phyloP scores from a whole-genome alignment of 1,140 invertebrate species.

The Papilio machaon region DNA sequence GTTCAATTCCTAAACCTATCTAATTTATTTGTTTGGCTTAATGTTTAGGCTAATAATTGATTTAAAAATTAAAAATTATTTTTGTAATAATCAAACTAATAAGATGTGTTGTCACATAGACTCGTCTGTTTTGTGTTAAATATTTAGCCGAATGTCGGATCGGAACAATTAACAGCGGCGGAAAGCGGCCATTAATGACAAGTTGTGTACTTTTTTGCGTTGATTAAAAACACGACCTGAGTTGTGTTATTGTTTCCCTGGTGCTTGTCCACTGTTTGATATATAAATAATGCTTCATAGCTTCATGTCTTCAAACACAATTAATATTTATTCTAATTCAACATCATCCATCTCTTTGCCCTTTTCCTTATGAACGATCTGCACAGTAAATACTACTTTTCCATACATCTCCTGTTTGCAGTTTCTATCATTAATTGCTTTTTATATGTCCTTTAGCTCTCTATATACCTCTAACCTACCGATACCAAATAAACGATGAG shows the following conservation, averaged over 20 bases:
- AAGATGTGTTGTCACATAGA: background rate
- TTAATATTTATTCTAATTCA: background rate
- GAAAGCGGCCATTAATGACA: constrained; percentile 29
- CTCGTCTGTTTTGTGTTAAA: background rate
- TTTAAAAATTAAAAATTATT: too few relatives aligned
- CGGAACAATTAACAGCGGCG: constrained; percentile 19
- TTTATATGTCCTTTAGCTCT: too few relatives aligned
- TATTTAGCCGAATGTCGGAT: constrained; percentile 17
- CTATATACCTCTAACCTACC: too few relatives aligned
- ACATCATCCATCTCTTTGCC: too few relatives aligned
- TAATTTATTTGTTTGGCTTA: background rate
- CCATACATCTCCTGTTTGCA: too few relatives aligned
- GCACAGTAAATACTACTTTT: too few relatives aligned
- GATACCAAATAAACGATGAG: too few relatives aligned
- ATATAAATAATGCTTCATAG: constrained; percentile 11
- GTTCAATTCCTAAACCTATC: too few relatives aligned
- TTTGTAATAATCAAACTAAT: background rate
- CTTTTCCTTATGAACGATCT: too few relatives aligned
- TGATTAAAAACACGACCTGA: constrained; percentile 18
- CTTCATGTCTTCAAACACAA: background rate
- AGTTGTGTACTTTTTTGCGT: constrained; percentile 17
- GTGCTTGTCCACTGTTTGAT: constrained; percentile 16
- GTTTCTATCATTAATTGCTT: too few relatives aligned
- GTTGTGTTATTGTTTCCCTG: constrained; percentile 28
- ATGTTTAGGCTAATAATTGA: too few relatives aligned